A percentile compares a stretch with the other conserved stretches of the same genome.
These are phyloP conservation scores for Gandaritis pyraliata DNA, from an alignment of 2,888 invertebrate species.

Conservation along the genomic window DNA sequence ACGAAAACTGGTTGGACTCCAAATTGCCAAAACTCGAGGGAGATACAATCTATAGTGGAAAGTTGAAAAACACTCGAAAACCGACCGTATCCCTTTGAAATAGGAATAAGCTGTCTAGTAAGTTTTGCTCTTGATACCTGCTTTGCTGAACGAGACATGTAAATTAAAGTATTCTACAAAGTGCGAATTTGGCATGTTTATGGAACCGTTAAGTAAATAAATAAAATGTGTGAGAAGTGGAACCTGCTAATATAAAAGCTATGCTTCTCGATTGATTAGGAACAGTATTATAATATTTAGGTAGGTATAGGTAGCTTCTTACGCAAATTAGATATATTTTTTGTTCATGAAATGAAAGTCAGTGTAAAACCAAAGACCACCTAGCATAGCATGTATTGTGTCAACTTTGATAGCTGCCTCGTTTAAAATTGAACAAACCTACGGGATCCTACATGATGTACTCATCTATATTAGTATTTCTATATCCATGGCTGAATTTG, in stretches of 20 bases:
- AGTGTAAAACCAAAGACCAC: too few relatives aligned
- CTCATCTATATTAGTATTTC: too few relatives aligned
- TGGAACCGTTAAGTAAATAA: conserved; percentile 26
- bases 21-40: conserved; percentile 33
- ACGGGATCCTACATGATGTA: too few relatives aligned
- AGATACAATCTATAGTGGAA: conserved; percentile 32
- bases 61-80: conserved; percentile 16
- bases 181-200: conserved; percentile 29
- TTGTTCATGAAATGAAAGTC: too few relatives aligned
- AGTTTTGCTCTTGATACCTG: conserved; percentile 8
- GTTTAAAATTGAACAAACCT: too few relatives aligned
- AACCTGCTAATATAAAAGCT: too few relatives aligned
- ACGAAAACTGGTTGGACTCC: conserved; percentile 37
- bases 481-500: too few relatives aligned
- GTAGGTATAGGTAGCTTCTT: too few relatives aligned
- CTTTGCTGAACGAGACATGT: conserved; percentile 17
- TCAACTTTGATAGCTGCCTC: too few relatives aligned
- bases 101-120: not conserved
- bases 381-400: conserved; percentile 2
- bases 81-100: conserved; percentile 16
- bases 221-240: conserved; percentile 30
- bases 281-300: too few relatives aligned
- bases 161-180: conserved; percentile 26
- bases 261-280: too few relatives aligned
- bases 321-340: too few relatives aligned